Percentiles rank a stretch among this genome's conserved stretches.
Conservation (phyloP, 2,888 invertebrate species). For the Melieria omissa region DNA sequence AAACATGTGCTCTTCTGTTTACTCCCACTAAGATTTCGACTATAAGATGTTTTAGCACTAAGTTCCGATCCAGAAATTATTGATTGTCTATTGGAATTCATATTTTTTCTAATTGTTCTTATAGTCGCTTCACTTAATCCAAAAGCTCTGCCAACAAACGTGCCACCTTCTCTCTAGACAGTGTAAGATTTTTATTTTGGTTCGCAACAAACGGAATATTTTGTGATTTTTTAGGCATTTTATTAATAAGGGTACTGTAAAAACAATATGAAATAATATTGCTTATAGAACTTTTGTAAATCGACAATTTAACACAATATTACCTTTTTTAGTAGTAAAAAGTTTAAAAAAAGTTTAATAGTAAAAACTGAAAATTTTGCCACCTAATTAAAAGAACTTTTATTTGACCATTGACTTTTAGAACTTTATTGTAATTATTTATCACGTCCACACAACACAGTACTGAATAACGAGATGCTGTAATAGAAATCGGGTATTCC, state of each 20-base stretch:
- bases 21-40: constrained; percentile 20
- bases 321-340: neutral
- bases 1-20: constrained; percentile 17
- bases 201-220: too few species aligned
- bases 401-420: neutral
- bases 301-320: neutral
- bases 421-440: neutral
- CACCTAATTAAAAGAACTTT: neutral
- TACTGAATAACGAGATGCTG: too few species aligned
- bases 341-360: too few species aligned
- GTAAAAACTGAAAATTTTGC: neutral
- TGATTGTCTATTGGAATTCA: constrained; percentile 22
- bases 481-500: too few species aligned
- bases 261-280: too few species aligned
- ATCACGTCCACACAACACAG: neutral
- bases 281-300: neutral
- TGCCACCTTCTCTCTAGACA: neutral
- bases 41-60: constrained; percentile 31
- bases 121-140: constrained; percentile 2
- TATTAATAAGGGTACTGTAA: too few species aligned
- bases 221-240: too few species aligned
- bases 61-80: constrained; percentile 31
- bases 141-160: neutral
- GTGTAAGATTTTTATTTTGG: too few species aligned
- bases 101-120: constrained; percentile 21